Evolutionary conservation across 1,140 invertebrate genomes (phyloP), one percentile per base, ranked within the genome.

Genomic region (Drosophila pseudoananassae): DNA sequence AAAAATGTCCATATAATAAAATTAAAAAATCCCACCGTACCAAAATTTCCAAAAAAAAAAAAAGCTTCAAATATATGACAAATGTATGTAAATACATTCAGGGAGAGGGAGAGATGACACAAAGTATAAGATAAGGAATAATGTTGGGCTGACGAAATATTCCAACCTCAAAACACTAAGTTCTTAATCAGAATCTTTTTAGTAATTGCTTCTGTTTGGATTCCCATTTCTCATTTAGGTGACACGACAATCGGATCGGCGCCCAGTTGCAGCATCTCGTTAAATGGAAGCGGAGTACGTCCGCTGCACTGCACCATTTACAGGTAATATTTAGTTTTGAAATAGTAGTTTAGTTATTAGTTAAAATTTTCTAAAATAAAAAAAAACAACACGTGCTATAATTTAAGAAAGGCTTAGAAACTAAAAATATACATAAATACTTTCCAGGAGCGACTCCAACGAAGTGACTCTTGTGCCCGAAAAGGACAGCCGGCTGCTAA

Each of bases 251-350:
- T 97, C 47, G 96, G 97, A 31, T 95, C 94, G 45, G 94, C 94
- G 56, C 92, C 94, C 43, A 94, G 94, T 78, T 96, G 95, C 64
- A 97, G 97, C 91, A 96, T 98, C 60, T 93, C 95, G 45, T 93
- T 98, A 8, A 94, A 95, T 71, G 97, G 97, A 1, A 95, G 96
- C 10, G 97, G 97, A 0, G 96, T 98, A 4, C 95, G 96, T 72
- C 92, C 94, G 50, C 92, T 96, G 27, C 97, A 98, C 92, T 98
- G 97, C 91, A 95, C 95, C 76, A 96, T 98, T 53, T 92, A 91
- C 31, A 66, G 63, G 63, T 66, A 66, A 23, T 40, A 6, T 14
- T 23, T 20, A 20, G 20, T 20, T 10, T 45, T 45, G 9, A 40
- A 40, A 40, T 14, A 40, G 0, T 5, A 3, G 38, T 6, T 31